Evolutionary conservation across 2,888 invertebrate species (phyloP).

Genomic region (Nephrotoma flavescens): DNA sequence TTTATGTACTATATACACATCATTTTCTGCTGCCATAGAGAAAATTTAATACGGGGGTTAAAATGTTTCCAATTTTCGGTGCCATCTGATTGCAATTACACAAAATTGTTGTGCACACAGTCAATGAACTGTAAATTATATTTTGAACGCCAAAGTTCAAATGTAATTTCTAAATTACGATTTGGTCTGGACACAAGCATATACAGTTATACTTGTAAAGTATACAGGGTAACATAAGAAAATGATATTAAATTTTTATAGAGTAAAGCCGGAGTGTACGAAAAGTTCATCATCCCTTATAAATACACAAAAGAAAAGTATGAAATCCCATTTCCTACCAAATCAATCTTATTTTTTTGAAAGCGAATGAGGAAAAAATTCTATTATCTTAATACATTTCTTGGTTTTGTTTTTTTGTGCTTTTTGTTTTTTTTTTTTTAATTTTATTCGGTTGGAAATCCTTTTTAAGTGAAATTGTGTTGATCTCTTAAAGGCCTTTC

Average conservation of each 20-base stretch:
- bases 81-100: background rate
- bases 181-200: no score
- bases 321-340: background rate
- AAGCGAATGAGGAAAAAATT: background rate
- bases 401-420: background rate
- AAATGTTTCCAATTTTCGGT: background rate
- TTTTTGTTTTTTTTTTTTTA: background rate
- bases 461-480: background rate
- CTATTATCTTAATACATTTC: background rate
- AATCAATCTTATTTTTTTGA: background rate
- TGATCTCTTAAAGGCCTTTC: background rate
- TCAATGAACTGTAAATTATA: background rate
- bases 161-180: background rate
- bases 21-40: background rate
- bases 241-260: background rate
- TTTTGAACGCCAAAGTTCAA: background rate
- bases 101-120: background rate
- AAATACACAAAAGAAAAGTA: background rate
- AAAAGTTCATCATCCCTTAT: background rate
- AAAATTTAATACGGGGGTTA: background rate
- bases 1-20: background rate
- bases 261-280: background rate
- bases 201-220: background rate
- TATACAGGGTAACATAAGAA: background rate
- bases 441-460: background rate